Evolutionary conservation across 2,797 vertebrate genomes (phyloP), one percentile per base, ranked within the genome.

Genomic region (Balearica regulorum): DNA sequence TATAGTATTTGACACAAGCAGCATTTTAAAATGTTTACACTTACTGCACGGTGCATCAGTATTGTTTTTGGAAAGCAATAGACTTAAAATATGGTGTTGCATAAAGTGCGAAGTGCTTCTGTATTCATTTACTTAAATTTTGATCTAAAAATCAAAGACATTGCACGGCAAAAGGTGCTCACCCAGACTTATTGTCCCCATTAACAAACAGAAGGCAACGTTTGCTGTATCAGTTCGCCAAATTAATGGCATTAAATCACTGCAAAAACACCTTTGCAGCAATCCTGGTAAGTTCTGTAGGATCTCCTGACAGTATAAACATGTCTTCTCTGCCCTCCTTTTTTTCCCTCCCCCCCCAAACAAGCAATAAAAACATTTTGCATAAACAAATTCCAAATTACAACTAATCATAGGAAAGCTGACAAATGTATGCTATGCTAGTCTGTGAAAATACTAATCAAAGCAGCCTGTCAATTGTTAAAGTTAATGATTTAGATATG

Each of bases 401-500:
- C 96, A 97, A 96, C 93, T 98, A 98, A 98, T 98, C 98, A 97
- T 96, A 95, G 94, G 97, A 97, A 98, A 97, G 96, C 97, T 97
- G 98, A 98, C 97, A 98, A 98, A 98, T 97, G 96, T 97, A 97
- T 96, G 97, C 95, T 97, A 96, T 96, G 96, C 94, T 96, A 87
- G 89, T 90, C 95, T 96, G 73, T 97, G 98, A 98, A 98, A 98
- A 98, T 98, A 98, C 97, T 98, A 98, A 98, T 98, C 98, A 98
- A 98, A 98, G 97, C 96, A 97, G 96, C 97, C 97, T 97, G 97
- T 98, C 98, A 98, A 98, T 98, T 98, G 98, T 98, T 98, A 98
- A 98, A 98, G 97, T 98, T 98, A 98, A 98, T 98, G 97, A 98
- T 98, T 98, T 98, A 98, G 98, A 97, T 97, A 97, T 97, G 97